A percentile compares a stretch with the other conserved stretches of the same genome.
These are phyloP conservation scores for Sarcophilus harrisii DNA, from an alignment of 2,797 vertebrate species.

Conservation along the genomic window DNA sequence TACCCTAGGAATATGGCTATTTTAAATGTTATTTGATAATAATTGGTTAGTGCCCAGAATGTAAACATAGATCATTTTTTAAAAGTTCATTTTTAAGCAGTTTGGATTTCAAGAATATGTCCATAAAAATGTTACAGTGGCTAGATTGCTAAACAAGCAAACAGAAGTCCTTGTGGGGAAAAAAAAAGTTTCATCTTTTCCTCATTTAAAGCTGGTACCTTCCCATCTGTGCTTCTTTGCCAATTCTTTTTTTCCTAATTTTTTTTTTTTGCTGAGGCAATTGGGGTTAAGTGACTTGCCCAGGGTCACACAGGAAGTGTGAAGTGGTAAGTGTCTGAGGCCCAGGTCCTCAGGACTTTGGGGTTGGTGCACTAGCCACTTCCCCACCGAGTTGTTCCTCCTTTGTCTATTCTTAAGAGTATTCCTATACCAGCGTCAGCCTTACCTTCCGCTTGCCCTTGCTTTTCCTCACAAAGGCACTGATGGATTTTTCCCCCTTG, in stretches of 20 bases:
- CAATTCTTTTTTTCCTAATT: no score
- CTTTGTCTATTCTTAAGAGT: no score
- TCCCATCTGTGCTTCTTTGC: no score
- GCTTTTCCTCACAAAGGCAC: background rate
- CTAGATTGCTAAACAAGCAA: no score
- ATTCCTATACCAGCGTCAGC: background rate
- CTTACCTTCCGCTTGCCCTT: background rate
- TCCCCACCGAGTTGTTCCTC: no score
- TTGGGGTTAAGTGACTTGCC: no score
- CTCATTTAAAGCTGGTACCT: background rate
- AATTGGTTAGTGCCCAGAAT: background rate
- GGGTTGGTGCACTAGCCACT: no score
- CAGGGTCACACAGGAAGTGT: no score
- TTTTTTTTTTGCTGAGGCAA: no score
- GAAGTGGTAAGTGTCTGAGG: no score
- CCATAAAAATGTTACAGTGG: background rate
- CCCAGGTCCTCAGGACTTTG: no score
- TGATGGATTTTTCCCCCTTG: background rate
- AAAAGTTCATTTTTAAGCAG: background rate
- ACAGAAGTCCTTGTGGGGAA: background rate
- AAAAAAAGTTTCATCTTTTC: background rate
- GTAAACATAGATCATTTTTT: background rate
- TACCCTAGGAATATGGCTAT: background rate
- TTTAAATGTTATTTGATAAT: constrained; percentile 8
- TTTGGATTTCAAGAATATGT: background rate